Evolutionary conservation across 2,888 invertebrate species (phyloP).

Genomic region (Platycheirus rosarum): DNA sequence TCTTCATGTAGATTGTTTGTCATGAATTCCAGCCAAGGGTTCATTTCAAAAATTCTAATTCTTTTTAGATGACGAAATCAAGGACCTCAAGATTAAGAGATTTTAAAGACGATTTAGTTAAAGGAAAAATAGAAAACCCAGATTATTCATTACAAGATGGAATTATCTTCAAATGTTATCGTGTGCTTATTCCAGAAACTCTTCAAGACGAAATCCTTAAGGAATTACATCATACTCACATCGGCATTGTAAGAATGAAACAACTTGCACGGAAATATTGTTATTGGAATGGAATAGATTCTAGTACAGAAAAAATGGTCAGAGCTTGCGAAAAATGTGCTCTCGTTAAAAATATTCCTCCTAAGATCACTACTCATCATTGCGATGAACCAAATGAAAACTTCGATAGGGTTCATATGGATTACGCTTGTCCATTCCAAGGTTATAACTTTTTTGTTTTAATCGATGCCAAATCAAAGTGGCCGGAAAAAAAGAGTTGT

Average conservation of each 20-base stretch:
- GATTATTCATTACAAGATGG: background rate
- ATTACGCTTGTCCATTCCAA: conserved; percentile 38
- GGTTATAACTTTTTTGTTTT: conserved; percentile 20
- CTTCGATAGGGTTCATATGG: conserved; percentile 35
- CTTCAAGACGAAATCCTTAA: conserved; percentile 40
- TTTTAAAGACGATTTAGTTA: too few relatives aligned
- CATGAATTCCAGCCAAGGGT: background rate
- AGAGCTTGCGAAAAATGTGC: conserved; percentile 55
- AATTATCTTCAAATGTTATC: background rate
- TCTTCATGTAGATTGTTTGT: conserved; percentile 6
- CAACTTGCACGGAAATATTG: conserved; percentile 76
- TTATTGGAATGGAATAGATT: conserved; percentile 77
- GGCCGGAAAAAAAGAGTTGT: conserved; percentile 17
- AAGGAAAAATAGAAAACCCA: background rate
- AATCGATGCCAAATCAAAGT: conserved; percentile 14
- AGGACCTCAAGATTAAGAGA: background rate
- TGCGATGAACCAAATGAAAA: conserved; percentile 41
- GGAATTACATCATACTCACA: conserved; percentile 72
- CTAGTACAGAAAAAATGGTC: conserved; percentile 75
- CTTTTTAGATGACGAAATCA: background rate
- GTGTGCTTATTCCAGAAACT: background rate
- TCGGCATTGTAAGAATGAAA: conserved; percentile 77
- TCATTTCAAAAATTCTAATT: conserved; percentile 4
- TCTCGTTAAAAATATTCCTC: conserved; percentile 5
- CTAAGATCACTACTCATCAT: conserved; percentile 12